Evolutionary conservation across 35 echinoderm and acorn worm species (phyloP).

Genomic region (Holothuria glaberrima): DNA sequence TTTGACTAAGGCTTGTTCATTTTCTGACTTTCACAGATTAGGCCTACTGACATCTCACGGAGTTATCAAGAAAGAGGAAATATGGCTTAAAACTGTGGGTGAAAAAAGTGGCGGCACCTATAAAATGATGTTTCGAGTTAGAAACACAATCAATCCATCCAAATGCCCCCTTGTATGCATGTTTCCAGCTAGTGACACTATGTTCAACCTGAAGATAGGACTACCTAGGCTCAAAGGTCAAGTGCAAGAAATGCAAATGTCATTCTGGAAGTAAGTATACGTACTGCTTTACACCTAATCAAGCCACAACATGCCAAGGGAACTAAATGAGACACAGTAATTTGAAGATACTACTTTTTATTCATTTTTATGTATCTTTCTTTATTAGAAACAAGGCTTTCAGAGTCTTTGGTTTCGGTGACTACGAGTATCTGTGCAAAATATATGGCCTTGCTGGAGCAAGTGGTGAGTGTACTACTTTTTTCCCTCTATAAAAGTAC

Average conservation of each 20-base stretch:
- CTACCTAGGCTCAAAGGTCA: conserved; percentile 23
- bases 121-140: conserved; percentile 62
- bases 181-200: conserved; percentile 11
- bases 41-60: conserved; percentile 33
- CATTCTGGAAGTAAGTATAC: conserved; percentile 13
- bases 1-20: no score
- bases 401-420: not conserved
- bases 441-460: conserved; percentile 37
- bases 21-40: no score
- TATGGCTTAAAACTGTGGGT: conserved; percentile 54
- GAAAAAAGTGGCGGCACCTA: conserved; percentile 57
- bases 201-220: conserved; percentile 28
- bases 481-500: no score
- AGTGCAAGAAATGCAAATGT: conserved; percentile 14
- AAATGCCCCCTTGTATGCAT: conserved; percentile 19
- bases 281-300: not conserved
- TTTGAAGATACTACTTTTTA: not conserved
- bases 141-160: conserved; percentile 33
- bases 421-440: not conserved
- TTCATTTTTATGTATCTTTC: not conserved
- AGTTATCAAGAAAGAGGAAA: conserved; percentile 43
- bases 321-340: not conserved
- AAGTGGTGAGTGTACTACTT: conserved; percentile 25
- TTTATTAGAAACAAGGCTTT: conserved; percentile 19
- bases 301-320: not conserved